phyloP scores from a whole-genome alignment of 2,888 invertebrate genomes.

The Aphidius colemani region DNA sequence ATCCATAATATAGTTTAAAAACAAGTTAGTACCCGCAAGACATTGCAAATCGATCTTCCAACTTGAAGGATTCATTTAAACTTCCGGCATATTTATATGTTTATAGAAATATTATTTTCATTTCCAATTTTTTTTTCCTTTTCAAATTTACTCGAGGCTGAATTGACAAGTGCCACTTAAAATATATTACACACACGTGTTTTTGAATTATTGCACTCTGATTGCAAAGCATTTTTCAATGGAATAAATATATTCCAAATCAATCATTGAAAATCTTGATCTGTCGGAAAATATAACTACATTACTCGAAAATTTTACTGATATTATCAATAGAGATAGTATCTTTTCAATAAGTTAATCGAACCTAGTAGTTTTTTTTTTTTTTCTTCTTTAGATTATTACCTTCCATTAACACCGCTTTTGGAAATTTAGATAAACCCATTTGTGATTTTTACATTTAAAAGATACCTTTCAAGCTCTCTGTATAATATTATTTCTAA shows the following conservation, averaged over 20 bases:
- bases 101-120: not conserved
- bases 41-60: constrained; percentile 24
- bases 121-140: not conserved
- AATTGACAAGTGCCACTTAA: constrained; percentile 16
- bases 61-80: constrained; percentile 14
- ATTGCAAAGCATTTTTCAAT: too few species aligned
- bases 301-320: too few species aligned
- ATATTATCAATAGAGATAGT: too few species aligned
- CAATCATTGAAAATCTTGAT: not conserved
- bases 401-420: too few species aligned
- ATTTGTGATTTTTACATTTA: too few species aligned
- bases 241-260: too few species aligned
- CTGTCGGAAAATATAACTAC: not conserved
- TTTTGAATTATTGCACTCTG: not conserved
- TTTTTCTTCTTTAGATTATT: too few species aligned
- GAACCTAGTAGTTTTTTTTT: not conserved
- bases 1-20: constrained; percentile 18
- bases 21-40: constrained; percentile 21
- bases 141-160: too few species aligned
- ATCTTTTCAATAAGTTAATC: too few species aligned
- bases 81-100: constrained; percentile 23
- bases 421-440: too few species aligned
- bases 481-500: too few species aligned
- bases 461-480: not conserved
- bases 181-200: not conserved